phyloP scores from a whole-genome alignment of 2,888 invertebrate species.

The Spicauda simplicius region DNA sequence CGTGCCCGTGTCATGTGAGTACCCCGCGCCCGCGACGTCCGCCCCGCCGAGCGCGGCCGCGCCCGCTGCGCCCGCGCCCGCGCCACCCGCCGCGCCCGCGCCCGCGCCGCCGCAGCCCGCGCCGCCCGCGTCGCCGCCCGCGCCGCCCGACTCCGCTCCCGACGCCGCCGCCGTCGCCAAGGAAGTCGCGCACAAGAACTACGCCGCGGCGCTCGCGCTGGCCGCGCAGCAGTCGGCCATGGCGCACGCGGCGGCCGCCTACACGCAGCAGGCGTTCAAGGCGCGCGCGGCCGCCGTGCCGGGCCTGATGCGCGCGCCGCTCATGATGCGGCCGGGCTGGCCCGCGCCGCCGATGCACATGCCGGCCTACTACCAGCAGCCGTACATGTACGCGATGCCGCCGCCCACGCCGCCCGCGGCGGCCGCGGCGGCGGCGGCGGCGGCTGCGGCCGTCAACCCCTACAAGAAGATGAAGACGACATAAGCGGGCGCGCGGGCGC shows the following conservation, averaged over 20 bases:
- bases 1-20: slow-evolving; percentile 99
- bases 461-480: slow-evolving; percentile 97
- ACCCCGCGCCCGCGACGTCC: slow-evolving; percentile 89
- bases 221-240: slow-evolving; percentile 72
- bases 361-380: slow-evolving; percentile 80
- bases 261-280: slow-evolving; percentile 87
- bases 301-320: slow-evolving; percentile 72
- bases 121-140: slow-evolving; percentile 52
- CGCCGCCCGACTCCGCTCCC: slow-evolving; percentile 44
- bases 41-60: slow-evolving; percentile 85
- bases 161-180: slow-evolving; percentile 90
- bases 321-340: slow-evolving; percentile 77
- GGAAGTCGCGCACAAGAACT: slow-evolving; percentile 93
- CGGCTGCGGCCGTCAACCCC: slow-evolving; percentile 87
- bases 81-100: slow-evolving; percentile 54
- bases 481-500: slow-evolving; percentile 72
- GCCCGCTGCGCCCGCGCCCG: slow-evolving; percentile 50
- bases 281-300: slow-evolving; percentile 86
- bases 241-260: slow-evolving; percentile 76
- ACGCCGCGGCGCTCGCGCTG: slow-evolving; percentile 87
- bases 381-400: slow-evolving; percentile 81
- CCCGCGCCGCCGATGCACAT: slow-evolving; percentile 77
- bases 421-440: slow-evolving; percentile 73
- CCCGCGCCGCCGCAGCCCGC: slow-evolving; percentile 41
- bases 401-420: slow-evolving; percentile 74